Percentiles rank a stretch among this genome's conserved stretches.
These are phyloP conservation scores for Rutpela maculata DNA, from an alignment of 2,888 invertebrate species.

Conservation along the genomic window DNA sequence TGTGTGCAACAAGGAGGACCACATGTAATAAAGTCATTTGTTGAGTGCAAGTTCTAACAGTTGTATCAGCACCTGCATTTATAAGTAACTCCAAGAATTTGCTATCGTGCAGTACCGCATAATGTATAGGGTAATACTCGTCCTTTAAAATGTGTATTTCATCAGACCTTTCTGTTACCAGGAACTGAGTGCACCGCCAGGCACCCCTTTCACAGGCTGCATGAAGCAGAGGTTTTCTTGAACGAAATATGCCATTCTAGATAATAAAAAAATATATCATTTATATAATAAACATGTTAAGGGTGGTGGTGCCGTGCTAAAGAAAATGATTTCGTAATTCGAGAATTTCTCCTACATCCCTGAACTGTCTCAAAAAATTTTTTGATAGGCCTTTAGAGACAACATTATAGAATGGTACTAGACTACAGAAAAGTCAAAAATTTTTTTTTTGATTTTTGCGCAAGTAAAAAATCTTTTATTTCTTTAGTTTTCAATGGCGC, in stretches of 20 bases:
- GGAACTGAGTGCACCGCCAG: slow-evolving; percentile 82
- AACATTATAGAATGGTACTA: too few species aligned
- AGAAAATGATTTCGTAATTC: too few species aligned
- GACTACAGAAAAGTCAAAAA: too few species aligned
- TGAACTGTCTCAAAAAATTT: too few species aligned
- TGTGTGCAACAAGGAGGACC: slow-evolving; percentile 82
- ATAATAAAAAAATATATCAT: slow-evolving; percentile 42
- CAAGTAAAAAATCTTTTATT: too few species aligned
- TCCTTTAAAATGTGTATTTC: slow-evolving; percentile 84
- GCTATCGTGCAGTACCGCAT: slow-evolving; percentile 83
- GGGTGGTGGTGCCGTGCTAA: too few species aligned
- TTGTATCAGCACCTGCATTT: slow-evolving; percentile 82
- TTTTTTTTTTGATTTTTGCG: too few species aligned
- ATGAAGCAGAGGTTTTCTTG: slow-evolving; percentile 80
- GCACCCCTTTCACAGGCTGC: slow-evolving; percentile 84
- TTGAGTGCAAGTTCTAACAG: slow-evolving; percentile 82
- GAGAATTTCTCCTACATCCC: too few species aligned
- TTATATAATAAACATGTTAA: background rate
- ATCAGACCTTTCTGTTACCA: slow-evolving; percentile 80
- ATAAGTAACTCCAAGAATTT: slow-evolving; percentile 81
- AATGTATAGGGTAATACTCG: slow-evolving; percentile 87
- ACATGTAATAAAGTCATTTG: slow-evolving; percentile 83
- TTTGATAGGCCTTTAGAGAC: too few species aligned
- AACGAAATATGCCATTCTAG: slow-evolving; percentile 75
- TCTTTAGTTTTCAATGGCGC: too few species aligned